Evolutionary conservation across 2,888 invertebrate species (phyloP).

Genomic region (Drosophila formosana): DNA sequence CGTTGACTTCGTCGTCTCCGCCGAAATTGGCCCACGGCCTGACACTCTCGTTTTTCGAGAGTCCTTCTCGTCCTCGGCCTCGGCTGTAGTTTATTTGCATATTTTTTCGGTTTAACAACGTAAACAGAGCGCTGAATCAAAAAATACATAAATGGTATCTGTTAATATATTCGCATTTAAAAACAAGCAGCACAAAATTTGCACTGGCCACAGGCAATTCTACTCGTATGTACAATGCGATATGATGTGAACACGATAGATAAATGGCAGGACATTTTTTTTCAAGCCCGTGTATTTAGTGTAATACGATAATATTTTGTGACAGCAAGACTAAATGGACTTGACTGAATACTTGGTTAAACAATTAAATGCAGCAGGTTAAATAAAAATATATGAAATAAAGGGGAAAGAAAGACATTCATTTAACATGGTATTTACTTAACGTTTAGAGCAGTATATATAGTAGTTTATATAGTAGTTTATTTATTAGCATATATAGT

Average conservation of each 20-base stretch:
- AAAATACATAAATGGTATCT: constrained; percentile 38
- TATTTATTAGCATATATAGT: no score
- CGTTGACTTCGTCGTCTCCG: constrained; percentile 48
- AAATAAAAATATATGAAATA: neutral
- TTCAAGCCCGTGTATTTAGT: neutral
- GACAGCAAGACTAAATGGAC: no score
- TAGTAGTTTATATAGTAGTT: no score
- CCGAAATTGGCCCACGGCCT: constrained; percentile 58
- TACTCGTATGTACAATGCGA: constrained; percentile 17
- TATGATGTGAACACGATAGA: constrained; percentile 23
- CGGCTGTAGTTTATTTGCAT: constrained; percentile 32
- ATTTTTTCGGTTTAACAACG: constrained; percentile 49
- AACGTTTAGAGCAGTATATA: no score
- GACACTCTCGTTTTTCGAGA: constrained; percentile 12
- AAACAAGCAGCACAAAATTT: constrained; percentile 41
- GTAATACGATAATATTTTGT: neutral
- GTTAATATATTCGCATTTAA: constrained; percentile 55
- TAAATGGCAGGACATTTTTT: constrained; percentile 1
- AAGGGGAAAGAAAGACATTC: neutral
- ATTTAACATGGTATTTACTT: no score
- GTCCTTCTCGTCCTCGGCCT: neutral
- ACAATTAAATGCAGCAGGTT: neutral
- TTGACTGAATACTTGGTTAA: no score
- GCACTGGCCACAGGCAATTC: constrained; percentile 50
- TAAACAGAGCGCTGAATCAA: constrained; percentile 21